A percentile compares a stretch with the other conserved stretches of the same genome.
Conservation (phyloP, 2,888 invertebrate genomes). For the Drosophila trichaetosa region DNA sequence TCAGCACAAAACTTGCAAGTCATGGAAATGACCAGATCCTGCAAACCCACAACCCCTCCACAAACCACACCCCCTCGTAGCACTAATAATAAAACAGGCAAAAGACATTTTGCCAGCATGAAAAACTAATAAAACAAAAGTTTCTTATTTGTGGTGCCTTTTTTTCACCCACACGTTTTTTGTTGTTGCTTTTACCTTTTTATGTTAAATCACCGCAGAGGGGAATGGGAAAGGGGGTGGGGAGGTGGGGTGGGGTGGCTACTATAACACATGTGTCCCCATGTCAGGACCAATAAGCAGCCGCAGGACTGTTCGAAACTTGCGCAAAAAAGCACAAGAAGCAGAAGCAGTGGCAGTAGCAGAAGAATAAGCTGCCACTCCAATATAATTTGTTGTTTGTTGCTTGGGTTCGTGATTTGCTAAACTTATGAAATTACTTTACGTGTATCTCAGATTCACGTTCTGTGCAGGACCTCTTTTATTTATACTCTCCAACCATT, state of each 20-base stretch:
- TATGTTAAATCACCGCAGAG: constrained; percentile 76
- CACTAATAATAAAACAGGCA: constrained; percentile 75
- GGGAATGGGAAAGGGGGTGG: not conserved
- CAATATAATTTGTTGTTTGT: constrained; percentile 62
- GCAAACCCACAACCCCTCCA: not conserved
- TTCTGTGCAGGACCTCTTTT: constrained; percentile 17
- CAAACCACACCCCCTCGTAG: not conserved
- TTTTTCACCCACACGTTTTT: constrained; percentile 20
- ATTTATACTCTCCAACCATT: not conserved
- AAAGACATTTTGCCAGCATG: constrained; percentile 73
- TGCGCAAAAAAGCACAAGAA: constrained; percentile 48
- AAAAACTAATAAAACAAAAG: constrained; percentile 81
- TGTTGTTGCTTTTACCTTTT: constrained; percentile 68
- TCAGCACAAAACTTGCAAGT: constrained; percentile 82
- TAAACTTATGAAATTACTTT: constrained; percentile 83
- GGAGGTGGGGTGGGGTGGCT: not conserved
- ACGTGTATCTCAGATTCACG: constrained; percentile 69
- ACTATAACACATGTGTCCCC: constrained; percentile 69
- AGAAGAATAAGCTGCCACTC: constrained; percentile 10
- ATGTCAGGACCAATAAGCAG: constrained; percentile 79
- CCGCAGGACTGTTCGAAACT: constrained; percentile 74
- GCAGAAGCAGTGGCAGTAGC: not conserved
- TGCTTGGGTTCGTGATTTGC: constrained; percentile 80
- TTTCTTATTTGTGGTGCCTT: constrained; percentile 60
- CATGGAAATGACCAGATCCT: constrained; percentile 64